Evolutionary conservation across 2,797 vertebrate genomes (phyloP).

Genomic region (Aphelocoma californica): DNA sequence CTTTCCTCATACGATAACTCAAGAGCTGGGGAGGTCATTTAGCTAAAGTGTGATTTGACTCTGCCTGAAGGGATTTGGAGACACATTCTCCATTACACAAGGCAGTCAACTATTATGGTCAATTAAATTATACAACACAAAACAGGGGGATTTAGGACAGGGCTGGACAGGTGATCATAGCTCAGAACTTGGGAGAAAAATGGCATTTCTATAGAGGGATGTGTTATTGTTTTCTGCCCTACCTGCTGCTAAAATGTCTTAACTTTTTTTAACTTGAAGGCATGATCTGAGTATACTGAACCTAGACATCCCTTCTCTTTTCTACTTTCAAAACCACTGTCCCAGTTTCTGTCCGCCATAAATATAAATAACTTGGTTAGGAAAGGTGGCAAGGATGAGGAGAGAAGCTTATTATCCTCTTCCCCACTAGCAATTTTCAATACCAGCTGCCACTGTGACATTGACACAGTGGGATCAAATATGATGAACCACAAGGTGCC

Average conservation of each 20-base stretch:
- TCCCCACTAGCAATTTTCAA: constrained; percentile 14
- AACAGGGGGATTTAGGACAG: not conserved
- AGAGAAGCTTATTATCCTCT: constrained; percentile 46
- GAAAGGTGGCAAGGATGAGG: constrained; percentile 21
- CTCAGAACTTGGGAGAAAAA: not conserved
- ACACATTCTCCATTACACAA: not conserved
- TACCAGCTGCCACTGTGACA: constrained; percentile 51
- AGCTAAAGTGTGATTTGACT: not conserved
- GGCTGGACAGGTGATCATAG: not conserved
- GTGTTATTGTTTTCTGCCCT: not conserved
- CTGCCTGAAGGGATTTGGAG: not conserved
- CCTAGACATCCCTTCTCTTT: not conserved
- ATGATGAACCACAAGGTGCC: constrained; percentile 61
- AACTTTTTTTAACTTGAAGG: not conserved
- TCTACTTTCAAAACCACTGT: not conserved
- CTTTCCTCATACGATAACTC: not conserved
- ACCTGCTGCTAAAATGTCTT: not conserved
- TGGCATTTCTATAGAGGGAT: not conserved
- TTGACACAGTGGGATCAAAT: constrained; percentile 61
- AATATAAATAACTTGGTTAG: constrained; percentile 37
- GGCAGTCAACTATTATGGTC: not conserved
- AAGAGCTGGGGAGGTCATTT: not conserved
- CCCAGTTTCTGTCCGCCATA: not conserved
- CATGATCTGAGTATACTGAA: not conserved
- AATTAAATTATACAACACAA: not conserved